Evolutionary conservation across 2,113 vertebrate genomes (phyloP).

Genomic region (Nymphicus hollandicus): DNA sequence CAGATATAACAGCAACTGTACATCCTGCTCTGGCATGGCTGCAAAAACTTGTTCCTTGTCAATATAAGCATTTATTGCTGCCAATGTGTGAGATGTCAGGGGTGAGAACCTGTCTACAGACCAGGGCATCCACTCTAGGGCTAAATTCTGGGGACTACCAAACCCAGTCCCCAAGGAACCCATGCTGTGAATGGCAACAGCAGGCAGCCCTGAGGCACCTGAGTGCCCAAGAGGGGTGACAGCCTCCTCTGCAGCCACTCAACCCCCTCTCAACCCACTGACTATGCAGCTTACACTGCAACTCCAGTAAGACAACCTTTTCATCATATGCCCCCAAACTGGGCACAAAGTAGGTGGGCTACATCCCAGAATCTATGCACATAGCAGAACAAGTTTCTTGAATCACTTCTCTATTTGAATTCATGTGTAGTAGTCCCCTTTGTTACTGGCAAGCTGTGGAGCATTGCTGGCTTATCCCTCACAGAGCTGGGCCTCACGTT

Average conservation of each 20-base stretch:
- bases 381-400: background rate
- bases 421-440: rapidly evolving
- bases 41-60: background rate
- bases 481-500: background rate
- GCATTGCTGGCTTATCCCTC: background rate
- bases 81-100: background rate
- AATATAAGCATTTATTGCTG: background rate
- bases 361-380: background rate
- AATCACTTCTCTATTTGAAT: background rate
- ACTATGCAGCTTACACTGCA: background rate
- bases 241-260: background rate
- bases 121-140: background rate
- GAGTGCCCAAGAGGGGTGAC: rapidly evolving
- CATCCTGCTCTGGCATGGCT: background rate
- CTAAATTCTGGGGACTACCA: background rate
- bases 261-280: background rate
- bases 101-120: background rate
- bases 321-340: background rate
- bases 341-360: background rate
- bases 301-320: background rate
- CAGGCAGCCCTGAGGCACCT: background rate
- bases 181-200: background rate
- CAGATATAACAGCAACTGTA: background rate
- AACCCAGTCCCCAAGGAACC: background rate
- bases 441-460: background rate